A percentile compares a stretch with the other conserved stretches of the same genome.
Conservation (phyloP, 1,140 invertebrate genomes). For the Steinernema khuongi region DNA sequence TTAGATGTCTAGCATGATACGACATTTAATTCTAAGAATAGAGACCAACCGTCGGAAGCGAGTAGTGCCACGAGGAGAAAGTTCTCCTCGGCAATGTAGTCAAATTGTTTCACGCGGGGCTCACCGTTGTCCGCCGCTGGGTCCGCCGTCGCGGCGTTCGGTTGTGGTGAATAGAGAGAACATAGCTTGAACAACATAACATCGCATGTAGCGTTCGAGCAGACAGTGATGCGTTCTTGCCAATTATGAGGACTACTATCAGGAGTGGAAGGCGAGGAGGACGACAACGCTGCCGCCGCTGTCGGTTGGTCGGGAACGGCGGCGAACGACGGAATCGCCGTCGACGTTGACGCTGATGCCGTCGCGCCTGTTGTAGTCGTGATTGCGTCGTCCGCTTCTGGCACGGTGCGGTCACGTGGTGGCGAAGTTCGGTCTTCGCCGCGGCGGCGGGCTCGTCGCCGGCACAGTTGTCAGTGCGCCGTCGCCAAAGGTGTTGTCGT, state of each 20-base stretch:
- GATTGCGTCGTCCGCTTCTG: neutral
- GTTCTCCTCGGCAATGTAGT: neutral
- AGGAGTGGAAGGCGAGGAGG: neutral
- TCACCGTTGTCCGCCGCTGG: neutral
- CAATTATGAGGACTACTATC: constrained; percentile 11
- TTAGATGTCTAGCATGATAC: too few relatives aligned
- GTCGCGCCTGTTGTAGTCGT: neutral
- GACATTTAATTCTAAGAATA: too few relatives aligned
- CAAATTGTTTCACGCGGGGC: neutral
- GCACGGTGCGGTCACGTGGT: neutral
- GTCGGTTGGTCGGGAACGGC: neutral
- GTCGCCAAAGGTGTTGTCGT: neutral
- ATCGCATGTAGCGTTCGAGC: constrained; percentile 15
- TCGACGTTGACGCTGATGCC: neutral
- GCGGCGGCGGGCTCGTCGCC: neutral
- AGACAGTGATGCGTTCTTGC: constrained; percentile 13
- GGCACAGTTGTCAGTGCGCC: neutral
- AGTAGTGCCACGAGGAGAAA: neutral
- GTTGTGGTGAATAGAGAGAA: constrained; percentile 2
- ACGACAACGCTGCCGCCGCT: neutral
- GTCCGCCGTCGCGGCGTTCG: neutral
- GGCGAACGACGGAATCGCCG: neutral
- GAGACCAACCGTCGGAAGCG: neutral
- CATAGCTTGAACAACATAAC: constrained; percentile 15
- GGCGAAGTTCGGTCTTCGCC: neutral